These are phyloP conservation scores for Darevskia mixta DNA, from an alignment of 2,797 vertebrate species.

Conservation along the genomic window DNA sequence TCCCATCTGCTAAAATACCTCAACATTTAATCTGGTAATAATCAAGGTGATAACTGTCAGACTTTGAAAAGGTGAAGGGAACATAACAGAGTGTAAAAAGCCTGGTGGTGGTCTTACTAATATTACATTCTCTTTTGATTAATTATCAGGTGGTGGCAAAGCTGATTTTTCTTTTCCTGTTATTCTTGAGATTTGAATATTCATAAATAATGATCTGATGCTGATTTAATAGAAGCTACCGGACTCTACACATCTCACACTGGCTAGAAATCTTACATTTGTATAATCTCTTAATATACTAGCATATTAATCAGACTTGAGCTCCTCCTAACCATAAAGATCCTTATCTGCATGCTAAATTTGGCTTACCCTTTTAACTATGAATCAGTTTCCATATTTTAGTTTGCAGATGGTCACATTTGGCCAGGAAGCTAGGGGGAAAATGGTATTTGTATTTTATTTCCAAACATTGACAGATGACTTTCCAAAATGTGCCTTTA, in stretches of 20 bases:
- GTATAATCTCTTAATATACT: constrained; percentile 23
- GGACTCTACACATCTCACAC: constrained; percentile 38
- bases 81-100: constrained; percentile 25
- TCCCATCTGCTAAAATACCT: constrained; percentile 43
- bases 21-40: constrained; percentile 45
- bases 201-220: constrained; percentile 73
- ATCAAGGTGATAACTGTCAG: constrained; percentile 46
- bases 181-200: constrained; percentile 29
- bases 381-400: not conserved
- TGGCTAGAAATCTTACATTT: not conserved
- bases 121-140: constrained; percentile 61
- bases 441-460: constrained; percentile 7
- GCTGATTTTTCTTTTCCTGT: constrained; percentile 62
- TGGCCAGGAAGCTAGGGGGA: not conserved
- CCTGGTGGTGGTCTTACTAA: constrained; percentile 60
- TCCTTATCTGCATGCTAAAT: not conserved
- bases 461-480: accelerated
- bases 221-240: constrained; percentile 82
- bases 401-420: not conserved
- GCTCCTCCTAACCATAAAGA: constrained; percentile 19
- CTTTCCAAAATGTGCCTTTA: not conserved
- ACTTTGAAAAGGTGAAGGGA: constrained; percentile 59
- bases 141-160: constrained; percentile 78
- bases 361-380: not conserved
- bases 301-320: constrained; percentile 30